Base-by-base conservation (phyloP, 2,888 invertebrate genomes). In the Drosophila infuscata region DNA sequence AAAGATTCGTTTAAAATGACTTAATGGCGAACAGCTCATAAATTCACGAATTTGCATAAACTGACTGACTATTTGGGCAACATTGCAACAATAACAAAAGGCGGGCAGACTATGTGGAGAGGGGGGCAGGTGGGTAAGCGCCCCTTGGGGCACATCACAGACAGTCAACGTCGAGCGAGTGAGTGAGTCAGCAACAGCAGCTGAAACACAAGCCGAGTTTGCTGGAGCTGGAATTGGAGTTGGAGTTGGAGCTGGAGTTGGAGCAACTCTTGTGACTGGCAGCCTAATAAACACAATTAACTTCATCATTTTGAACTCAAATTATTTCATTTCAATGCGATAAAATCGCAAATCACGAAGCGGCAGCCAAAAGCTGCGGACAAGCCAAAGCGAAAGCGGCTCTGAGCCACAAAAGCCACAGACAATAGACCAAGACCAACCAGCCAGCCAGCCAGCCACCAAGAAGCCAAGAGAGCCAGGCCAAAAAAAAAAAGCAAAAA, bases 311-410 rank as follows among this genome's bases (percentile, higher is more conserved):
- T 91, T 88, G 89, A 86, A 88, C 90, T 90, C 91, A 92, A 92
- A 92, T 92, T 92, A 92, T 92, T 92, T 92, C 91, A 92, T 92
- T 88, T 91, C 91, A 87, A 81, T 88, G 86, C 90, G 91, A 92
- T 92, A 92, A 91, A 87, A 92, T 92, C 91, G 90, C 91, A 92
- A 91, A 91, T 92, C 91, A 91, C 91, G 92, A 87, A 82, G 77
- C 81, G 57, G 69, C 67, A 81, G 74, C 69, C 76, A 60, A 73
- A 71, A 48, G 59, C 58, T 60, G 72, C 59, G 64, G 61, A 65
- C 61, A 64, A 61, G 66, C 68, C 62, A 33, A 62, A 61, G 63
- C 76, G 69, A 69, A 87, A 82, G 74, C 81, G 56, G 62, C 65
- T 58, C 49, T 9, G 35, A 72, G 57, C 70, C 75, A 49, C 63